These are phyloP conservation scores for Malurus elegans DNA, from an alignment of 2,113 vertebrate genomes.

Conservation along the genomic window DNA sequence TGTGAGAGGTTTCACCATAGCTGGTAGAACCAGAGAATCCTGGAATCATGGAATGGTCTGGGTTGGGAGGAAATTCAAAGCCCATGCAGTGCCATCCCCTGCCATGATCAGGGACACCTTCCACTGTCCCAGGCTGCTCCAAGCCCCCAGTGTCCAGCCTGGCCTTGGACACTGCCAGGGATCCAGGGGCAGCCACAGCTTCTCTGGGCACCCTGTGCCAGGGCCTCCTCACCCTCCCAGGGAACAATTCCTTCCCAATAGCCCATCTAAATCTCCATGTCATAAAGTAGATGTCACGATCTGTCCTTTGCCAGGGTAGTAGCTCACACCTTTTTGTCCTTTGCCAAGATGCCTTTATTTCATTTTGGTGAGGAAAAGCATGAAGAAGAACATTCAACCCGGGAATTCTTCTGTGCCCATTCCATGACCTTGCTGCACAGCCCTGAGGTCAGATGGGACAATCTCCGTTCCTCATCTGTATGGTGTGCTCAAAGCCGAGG, in stretches of 20 bases:
- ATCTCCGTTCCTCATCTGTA: not conserved
- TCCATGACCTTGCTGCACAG: not conserved
- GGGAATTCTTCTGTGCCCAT: not conserved
- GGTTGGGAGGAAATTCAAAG: not conserved
- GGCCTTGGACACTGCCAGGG: not conserved
- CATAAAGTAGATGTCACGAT: not conserved
- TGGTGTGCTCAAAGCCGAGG: not conserved
- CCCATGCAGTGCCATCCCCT: not conserved
- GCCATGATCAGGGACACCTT: not conserved
- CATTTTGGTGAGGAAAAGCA: not conserved
- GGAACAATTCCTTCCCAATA: not conserved
- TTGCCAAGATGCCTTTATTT: not conserved
- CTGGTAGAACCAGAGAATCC: not conserved
- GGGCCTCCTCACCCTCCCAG: fast-evolving
- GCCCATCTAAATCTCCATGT: fast-evolving
- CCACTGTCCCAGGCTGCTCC: fast-evolving
- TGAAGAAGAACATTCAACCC: not conserved
- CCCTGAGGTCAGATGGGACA: not conserved
- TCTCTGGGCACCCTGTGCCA: not conserved
- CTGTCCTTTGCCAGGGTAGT: not conserved
- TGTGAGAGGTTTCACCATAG: too few species aligned
- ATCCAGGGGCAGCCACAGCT: not conserved
- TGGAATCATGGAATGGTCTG: too few species aligned
- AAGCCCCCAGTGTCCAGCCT: fast-evolving
- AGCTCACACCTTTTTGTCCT: not conserved